Base-by-base conservation (phyloP, 2,797 vertebrate genomes). In the Acanthopagrus latus region DNA sequence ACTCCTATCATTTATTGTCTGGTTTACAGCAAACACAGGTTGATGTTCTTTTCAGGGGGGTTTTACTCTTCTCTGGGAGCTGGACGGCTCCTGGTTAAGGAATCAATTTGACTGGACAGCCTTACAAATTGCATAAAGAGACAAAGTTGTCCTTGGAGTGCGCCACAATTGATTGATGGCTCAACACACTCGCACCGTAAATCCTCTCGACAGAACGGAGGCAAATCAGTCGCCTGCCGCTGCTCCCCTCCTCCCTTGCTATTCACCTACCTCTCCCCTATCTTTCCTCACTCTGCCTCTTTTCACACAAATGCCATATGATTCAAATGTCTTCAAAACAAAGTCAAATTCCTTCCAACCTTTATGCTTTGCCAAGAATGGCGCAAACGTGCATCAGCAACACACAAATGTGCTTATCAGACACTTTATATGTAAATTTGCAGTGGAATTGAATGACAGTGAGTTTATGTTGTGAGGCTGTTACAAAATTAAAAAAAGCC, bases 91-190 rank as follows among this genome's bases (percentile, higher is more conserved):
- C 89, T 94, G 94, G 93, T 95, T 94, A 94, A 94, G 94, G 94
- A 94, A 95, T 94, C 95, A 94, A 93, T 95, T 95, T 93, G 93
- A 94, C 93, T 91, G 93, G 94, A 95, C 94, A 95, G 94, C 91
- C 91, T 93, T 94, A 94, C 94, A 95, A 95, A 95, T 94, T 93
- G 94, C 92, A 93, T 92, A 91, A 90, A 94, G 93, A 95, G 94
- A 93, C 94, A 94, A 91, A 93, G 92, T 94, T 94, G 94, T 95
- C 94, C 94, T 94, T 94, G 93, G 94, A 91, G 90, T 92, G 88
- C 70, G 82, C 87, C 82, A 84, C 82, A 68, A 88, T 91, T 95
- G 95, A 95, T 95, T 94, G 94, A 95, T 95, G 91, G 93, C 89
- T 91, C 88, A 84, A 93, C 93, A 94, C 90, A 85, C 92, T 93